Base-by-base conservation (phyloP, 2,797 vertebrate genomes). In the Gephyroberyx darwinii region DNA sequence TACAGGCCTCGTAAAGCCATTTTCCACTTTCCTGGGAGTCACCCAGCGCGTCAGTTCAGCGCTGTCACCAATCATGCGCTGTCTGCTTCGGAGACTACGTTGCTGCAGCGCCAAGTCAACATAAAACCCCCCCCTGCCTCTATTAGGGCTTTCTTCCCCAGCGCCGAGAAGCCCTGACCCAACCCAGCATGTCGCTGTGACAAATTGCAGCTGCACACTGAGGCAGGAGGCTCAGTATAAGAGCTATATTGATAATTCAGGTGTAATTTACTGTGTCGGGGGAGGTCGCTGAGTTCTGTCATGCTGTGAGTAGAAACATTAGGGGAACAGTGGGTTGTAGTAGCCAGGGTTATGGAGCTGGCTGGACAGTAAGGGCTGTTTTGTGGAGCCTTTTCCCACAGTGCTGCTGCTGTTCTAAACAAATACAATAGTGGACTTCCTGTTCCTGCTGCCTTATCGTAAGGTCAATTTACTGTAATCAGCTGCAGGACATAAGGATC, bases 1-100 rank as follows among this genome's bases (percentile, higher is more conserved):
- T 82, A 88, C 72, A 81, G 84, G 86, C 82, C 84, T 87, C 59
- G 63, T 89, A 91, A 92, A 89, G 82, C 68, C 20, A 52, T 89
- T 87, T 91, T 89, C 85, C 84, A 91, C 87, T 90, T 86, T 87
- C 81, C 70, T 74, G 68, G 78, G 86, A 87, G 85, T 87, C 79
- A 85, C 76, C 69, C 19, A 82, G 85, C 75, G 75, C 74, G 87
- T 72, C 69, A 75, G 65, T 19, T 69, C 58, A 69, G 64, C 65
- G 59, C 67, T 69, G 74, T 82, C 69, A 70, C 75, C 43, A 63
- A 65, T 74, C 61, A 65, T 31, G 13, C n/a, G 48, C 62, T 82
- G 10, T 62, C 53, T 41, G 39, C 22, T 81, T 75, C 37, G 74
- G 69, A 67, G 61, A 82, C 72, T 58, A 72, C 16, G 35, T 54